A percentile compares a stretch with the other conserved stretches of the same genome.
Evolutionary conservation across 2,888 invertebrate species (phyloP).

Genomic region (Teinopalpus imperialis): DNA sequence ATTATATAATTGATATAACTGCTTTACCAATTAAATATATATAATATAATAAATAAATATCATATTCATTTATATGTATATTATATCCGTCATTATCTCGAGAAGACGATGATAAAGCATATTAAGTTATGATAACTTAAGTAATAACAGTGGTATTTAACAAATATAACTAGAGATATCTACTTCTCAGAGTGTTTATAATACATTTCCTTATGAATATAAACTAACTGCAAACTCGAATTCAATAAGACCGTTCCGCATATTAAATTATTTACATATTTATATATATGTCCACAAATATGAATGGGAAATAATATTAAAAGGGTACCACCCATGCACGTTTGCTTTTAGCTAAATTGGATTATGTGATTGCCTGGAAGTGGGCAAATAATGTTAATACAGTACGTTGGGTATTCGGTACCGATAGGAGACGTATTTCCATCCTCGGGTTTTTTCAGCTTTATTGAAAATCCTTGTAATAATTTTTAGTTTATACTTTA

Average conservation of each 20-base stretch:
- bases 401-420: constrained; percentile 5
- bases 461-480: too few relatives aligned
- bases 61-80: too few relatives aligned
- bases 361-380: constrained; percentile 24
- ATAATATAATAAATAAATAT: too few relatives aligned
- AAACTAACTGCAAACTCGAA: constrained; percentile 6
- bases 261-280: constrained; percentile 8
- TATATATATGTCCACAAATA: constrained; percentile 21
- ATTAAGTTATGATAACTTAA: too few relatives aligned
- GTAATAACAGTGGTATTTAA: too few relatives aligned
- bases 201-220: background rate
- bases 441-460: background rate
- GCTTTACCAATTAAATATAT: too few relatives aligned
- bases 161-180: too few relatives aligned
- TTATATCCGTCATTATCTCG: too few relatives aligned
- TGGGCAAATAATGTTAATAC: constrained; percentile 25
- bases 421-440: background rate
- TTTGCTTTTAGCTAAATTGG: constrained; percentile 26
- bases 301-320: constrained; percentile 23
- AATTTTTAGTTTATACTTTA: too few relatives aligned
- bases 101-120: too few relatives aligned
- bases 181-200: too few relatives aligned
- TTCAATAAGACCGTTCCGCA: constrained; percentile 2
- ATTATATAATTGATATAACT: too few relatives aligned
- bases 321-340: constrained; percentile 18